Percentiles rank a stretch among this genome's conserved stretches.
Evolutionary conservation across 2,888 invertebrate genomes (phyloP).

Genomic region (Frankliniella fusca): DNA sequence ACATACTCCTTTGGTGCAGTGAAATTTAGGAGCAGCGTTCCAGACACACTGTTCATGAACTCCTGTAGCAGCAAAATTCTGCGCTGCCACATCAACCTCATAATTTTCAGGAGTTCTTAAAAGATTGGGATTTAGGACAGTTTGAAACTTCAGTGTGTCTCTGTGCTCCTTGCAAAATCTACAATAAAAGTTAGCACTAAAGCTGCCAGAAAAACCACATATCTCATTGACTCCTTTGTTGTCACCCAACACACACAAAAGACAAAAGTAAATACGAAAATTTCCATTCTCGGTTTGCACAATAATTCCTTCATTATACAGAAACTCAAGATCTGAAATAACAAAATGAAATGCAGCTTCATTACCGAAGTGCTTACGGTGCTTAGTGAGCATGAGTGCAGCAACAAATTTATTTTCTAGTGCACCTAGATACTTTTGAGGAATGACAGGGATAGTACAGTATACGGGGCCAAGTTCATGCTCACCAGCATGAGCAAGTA

Average conservation of each 20-base stretch:
- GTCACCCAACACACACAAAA: too few relatives aligned
- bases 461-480: too few relatives aligned
- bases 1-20: neutral
- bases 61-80: conserved; percentile 23
- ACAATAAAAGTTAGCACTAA: conserved; percentile 31
- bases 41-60: conserved; percentile 15
- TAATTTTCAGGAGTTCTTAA: conserved; percentile 27
- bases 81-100: neutral
- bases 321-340: too few relatives aligned
- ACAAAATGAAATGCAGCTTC: too few relatives aligned
- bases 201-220: conserved; percentile 32
- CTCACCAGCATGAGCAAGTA: too few relatives aligned
- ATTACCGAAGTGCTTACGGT: too few relatives aligned
- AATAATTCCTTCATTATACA: neutral
- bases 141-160: neutral
- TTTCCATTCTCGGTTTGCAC: neutral
- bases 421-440: too few relatives aligned
- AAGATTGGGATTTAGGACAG: conserved; percentile 12
- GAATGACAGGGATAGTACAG: too few relatives aligned
- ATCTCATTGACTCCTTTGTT: conserved; percentile 27
- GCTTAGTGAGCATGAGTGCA: too few relatives aligned
- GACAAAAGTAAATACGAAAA: neutral
- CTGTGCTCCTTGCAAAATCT: conserved; percentile 32
- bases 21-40: neutral
- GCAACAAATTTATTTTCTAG: too few relatives aligned